Base-by-base conservation (phyloP, 1,140 invertebrate species). In the Sesamia nonagrioides region DNA sequence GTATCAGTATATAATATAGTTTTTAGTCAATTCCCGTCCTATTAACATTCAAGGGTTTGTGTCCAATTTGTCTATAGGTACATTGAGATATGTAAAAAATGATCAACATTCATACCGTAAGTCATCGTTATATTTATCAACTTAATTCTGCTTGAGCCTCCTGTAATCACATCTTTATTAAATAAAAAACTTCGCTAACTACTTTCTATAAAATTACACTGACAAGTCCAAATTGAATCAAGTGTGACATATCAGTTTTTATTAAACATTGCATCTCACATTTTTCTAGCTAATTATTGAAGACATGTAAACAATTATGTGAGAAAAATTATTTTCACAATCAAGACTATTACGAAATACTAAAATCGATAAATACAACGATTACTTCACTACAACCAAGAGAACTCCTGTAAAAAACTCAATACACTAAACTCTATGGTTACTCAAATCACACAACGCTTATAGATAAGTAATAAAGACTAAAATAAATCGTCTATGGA, bases 371-470 rank as follows among this genome's bases (percentile, higher is more conserved):
- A 77, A 45, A 68, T 37, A 68, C 60, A 68, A 77, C 60, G 42
- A 52, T 61, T 17, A 17, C 18, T 68, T 17, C 9, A 15, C 60
- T 48, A 61, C 18, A 76, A 76, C 42, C 45, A 68, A 77, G 33
- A 77, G 35, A 66, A 63, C 35, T 63, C 27, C 42, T 68, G 45
- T 77, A 82, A 72, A 83, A 74, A 79, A 82, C 72, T 77, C 54
- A 79, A 78, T 78, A 80, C 45, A 58, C 63, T 42, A 68, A 77
- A 86, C 68, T 79, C 82, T 86, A 84, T 80, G 80, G 82, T 83
- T 86, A 88, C 69, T 86, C 77, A 88, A 88, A 88, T 86, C 84
- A 86, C 82, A 86, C 86, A 82, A 82, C 78, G 82, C 86, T 87
- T 87, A 86, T 84, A 71, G 71, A 63, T 83, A 82, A 69, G 63